Base-by-base conservation (phyloP, 2,888 invertebrate species). In the Lepidochitona cinerea region DNA sequence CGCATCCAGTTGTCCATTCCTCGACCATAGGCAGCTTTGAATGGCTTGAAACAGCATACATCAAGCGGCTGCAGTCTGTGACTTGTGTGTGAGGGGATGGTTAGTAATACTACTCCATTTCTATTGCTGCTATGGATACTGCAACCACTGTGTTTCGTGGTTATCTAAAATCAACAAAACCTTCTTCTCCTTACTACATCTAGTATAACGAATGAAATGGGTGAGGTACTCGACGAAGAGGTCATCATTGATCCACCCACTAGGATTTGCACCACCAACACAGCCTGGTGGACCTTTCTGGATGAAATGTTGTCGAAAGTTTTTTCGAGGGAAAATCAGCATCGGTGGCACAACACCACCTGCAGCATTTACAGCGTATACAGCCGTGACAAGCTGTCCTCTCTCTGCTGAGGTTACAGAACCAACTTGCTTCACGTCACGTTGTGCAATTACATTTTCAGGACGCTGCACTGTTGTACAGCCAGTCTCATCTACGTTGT, bases 11-110 rank as follows among this genome's bases (percentile, higher is more conserved):
- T n/a, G n/a, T n/a, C n/a, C 54, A 79, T 86, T 0, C 83, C 84
- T 32, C 77, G 82, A 70, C 84, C 85, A 52, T 84, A 81, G 32
- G 82, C 86, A 12, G 81, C 75, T 71, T 90, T 89, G 68, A 89
- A 86, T 12, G 59, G 59, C 23, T 23, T 23, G 29, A 12, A 54
- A 9, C 9, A 7, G 7, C 12, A 18, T 23, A 9, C 7, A n/a
- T 54, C 59, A 23, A 54, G 59, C 3, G 86, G 81, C 26, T 79
- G 79, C 26, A 77, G 70, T 26, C 73, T 49, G 53, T 78, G 74
- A 18, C 72, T 72, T 12, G 74, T 74, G 67, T 78, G 76, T 0
- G 79, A 75, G 29, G 79, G 79, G 7, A 79, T 35, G 18, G 76
- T 79, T 37, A 76, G 68, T 37, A 79, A 32, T 5, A 74, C 74